phyloP scores from a whole-genome alignment of 2,888 invertebrate species.

The Caenorhabditis sp. region DNA sequence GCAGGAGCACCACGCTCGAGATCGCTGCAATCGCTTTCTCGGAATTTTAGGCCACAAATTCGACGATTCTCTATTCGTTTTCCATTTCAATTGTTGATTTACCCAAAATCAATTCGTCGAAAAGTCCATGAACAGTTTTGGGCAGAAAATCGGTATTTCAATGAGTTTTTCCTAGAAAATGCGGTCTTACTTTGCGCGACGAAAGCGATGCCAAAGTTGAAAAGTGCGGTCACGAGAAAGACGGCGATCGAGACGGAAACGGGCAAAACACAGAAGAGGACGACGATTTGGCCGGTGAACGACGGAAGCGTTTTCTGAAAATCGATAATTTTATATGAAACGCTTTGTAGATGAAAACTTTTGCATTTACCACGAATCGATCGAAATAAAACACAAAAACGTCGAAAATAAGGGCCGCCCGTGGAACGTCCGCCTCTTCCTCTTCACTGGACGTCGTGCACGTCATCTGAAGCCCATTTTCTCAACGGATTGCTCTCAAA shows the following conservation, averaged over 20 bases:
- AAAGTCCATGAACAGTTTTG: no score
- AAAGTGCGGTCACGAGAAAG: slow-evolving; percentile 33
- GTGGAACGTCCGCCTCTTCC: slow-evolving; percentile 32
- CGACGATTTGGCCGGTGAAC: slow-evolving; percentile 38
- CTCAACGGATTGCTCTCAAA: no score
- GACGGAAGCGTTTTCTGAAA: slow-evolving; percentile 22
- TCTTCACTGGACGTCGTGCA: slow-evolving; percentile 34
- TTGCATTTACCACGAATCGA: slow-evolving; percentile 15
- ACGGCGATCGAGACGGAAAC: slow-evolving; percentile 32
- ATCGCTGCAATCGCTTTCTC: slow-evolving; percentile 45
- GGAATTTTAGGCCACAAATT: no score
- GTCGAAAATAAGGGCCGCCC: slow-evolving; percentile 1
- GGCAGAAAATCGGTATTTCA: no score
- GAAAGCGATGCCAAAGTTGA: slow-evolving; percentile 42
- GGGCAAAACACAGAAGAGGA: slow-evolving; percentile 36
- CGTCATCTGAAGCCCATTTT: slow-evolving; percentile 15
- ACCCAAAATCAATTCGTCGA: no score
- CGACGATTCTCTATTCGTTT: no score
- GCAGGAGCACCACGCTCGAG: slow-evolving; percentile 19
- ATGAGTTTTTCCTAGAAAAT: no score
- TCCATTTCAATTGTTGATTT: no score
- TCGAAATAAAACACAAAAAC: slow-evolving; percentile 7
- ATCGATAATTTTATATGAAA: no score
- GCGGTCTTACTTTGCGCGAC: slow-evolving; percentile 43
- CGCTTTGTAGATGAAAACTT: no score